These are phyloP conservation scores for Garra rufa DNA, from an alignment of 2,113 vertebrate species.

Conservation along the genomic window DNA sequence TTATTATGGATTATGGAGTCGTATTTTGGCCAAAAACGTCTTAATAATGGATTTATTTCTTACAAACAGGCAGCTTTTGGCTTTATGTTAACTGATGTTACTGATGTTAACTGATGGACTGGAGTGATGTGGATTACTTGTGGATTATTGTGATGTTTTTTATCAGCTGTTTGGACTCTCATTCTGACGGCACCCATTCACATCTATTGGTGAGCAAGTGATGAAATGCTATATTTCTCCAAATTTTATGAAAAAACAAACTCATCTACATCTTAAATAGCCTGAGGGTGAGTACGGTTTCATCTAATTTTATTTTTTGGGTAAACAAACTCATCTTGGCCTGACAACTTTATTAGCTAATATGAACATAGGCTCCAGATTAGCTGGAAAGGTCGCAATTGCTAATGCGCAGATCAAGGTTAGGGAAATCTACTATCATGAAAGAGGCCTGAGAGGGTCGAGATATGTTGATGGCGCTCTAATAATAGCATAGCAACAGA, in stretches of 20 bases:
- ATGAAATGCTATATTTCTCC: too few species aligned
- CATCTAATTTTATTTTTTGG: neutral
- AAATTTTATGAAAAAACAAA: neutral
- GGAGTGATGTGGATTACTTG: neutral
- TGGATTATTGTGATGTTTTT: neutral
- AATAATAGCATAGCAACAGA: constrained; percentile 77
- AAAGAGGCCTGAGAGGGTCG: constrained; percentile 66
- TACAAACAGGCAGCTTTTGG: too few species aligned
- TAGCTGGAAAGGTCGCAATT: neutral
- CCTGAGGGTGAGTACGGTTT: neutral
- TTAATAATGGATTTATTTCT: too few species aligned
- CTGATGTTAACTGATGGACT: too few species aligned
- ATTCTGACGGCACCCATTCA: neutral
- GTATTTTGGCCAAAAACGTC: too few species aligned
- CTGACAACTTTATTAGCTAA: too few species aligned
- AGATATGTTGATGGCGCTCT: constrained; percentile 71
- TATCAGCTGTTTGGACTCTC: neutral
- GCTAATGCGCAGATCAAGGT: constrained; percentile 38
- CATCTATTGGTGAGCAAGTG: neutral
- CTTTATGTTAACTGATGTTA: too few species aligned
- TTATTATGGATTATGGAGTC: too few species aligned
- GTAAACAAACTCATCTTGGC: neutral
- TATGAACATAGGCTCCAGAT: neutral
- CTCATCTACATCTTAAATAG: too few species aligned
- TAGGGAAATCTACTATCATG: constrained; percentile 57